Percentiles rank a stretch among this genome's conserved stretches.
Evolutionary conservation across 2,113 vertebrate species (phyloP).

Genomic region (Taxidea taxus): DNA sequence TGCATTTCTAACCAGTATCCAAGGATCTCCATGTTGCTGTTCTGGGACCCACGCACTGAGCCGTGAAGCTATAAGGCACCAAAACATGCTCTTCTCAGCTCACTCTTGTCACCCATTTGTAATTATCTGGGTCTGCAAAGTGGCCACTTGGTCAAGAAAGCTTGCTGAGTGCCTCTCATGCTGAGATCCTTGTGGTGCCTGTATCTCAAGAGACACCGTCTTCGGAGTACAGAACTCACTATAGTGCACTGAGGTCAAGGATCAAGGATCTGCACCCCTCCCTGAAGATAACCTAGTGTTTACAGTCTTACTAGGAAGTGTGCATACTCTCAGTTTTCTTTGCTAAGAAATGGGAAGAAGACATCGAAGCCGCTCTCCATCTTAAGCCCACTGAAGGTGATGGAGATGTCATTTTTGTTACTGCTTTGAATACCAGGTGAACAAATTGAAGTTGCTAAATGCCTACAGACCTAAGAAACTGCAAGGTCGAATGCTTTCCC

Average conservation of each 20-base stretch:
- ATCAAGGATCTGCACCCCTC: neutral
- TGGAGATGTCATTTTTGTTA: neutral
- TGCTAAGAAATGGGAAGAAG: neutral
- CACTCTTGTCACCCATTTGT: fast-evolving
- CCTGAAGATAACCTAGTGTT: too few relatives aligned
- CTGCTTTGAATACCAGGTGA: neutral
- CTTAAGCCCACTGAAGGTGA: neutral
- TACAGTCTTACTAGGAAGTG: neutral
- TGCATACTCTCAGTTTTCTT: neutral
- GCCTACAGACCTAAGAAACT: neutral
- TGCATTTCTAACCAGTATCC: neutral
- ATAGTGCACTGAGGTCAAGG: too few relatives aligned
- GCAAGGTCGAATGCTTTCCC: neutral
- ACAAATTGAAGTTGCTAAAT: neutral
- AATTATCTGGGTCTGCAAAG: too few relatives aligned
- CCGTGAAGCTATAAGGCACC: fast-evolving
- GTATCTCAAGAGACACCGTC: neutral
- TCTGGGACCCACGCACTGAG: too few relatives aligned
- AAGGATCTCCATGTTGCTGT: fast-evolving
- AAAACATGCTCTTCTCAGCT: fast-evolving
- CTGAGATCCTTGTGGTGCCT: neutral
- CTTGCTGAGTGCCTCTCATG: neutral
- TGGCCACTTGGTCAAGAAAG: too few relatives aligned
- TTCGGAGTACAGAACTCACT: neutral
- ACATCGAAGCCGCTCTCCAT: neutral